Percentiles rank a stretch among this genome's conserved stretches.
Evolutionary conservation across 2,113 vertebrate genomes (phyloP).

Genomic region (Oreochromis tanganicae): DNA sequence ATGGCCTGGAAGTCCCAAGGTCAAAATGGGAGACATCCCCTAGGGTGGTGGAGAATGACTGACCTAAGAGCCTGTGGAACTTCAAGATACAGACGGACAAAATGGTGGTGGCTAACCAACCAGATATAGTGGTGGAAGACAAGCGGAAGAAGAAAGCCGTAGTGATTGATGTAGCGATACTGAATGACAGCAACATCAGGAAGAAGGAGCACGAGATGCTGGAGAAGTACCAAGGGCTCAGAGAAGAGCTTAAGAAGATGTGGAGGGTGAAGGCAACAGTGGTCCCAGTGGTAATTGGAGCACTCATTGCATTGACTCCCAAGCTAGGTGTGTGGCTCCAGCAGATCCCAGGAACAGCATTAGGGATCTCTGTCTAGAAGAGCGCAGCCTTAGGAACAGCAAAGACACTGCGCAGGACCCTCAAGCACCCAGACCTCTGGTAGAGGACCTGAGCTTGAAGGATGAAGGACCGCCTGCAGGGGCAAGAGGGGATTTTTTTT

Average conservation of each 20-base stretch:
- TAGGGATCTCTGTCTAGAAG: not conserved
- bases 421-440: not conserved
- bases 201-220: fast-evolving
- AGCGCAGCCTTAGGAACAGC: not conserved
- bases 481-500: not conserved
- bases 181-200: not conserved
- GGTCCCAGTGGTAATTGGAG: not conserved
- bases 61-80: not conserved
- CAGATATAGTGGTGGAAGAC: not conserved
- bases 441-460: not conserved
- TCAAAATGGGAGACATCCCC: not conserved
- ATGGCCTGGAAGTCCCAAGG: not conserved
- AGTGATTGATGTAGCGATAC: fast-evolving
- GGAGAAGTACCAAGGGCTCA: not conserved
- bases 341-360: not conserved
- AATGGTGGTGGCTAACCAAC: not conserved
- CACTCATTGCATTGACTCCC: not conserved
- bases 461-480: not conserved
- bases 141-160: not conserved
- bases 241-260: not conserved
- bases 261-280: not conserved
- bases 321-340: not conserved
- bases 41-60: not conserved
- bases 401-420: not conserved
- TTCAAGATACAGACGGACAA: not conserved